A percentile compares a stretch with the other conserved stretches of the same genome.
Conservation (phyloP, 1,140 invertebrate genomes). For the Bombus waltoni region DNA sequence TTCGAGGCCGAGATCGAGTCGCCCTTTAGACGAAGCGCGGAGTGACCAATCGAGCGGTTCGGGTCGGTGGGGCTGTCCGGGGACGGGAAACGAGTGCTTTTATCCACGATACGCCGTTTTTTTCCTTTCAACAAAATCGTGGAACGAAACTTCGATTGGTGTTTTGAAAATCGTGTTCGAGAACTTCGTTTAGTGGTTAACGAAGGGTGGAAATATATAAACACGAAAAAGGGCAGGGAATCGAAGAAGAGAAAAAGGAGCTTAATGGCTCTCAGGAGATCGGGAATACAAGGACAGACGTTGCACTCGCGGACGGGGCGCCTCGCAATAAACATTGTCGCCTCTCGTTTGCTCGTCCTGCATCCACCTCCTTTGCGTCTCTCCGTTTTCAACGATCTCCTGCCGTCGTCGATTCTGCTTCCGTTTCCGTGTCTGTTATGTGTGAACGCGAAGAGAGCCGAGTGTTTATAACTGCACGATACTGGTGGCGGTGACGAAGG, state of each 20-base stretch:
- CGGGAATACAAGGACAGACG: slow-evolving; percentile 44
- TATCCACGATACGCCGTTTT: slow-evolving; percentile 27
- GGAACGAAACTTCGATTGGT: background rate
- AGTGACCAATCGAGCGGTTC: slow-evolving; percentile 70
- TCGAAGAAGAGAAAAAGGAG: slow-evolving; percentile 71
- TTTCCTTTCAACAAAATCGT: background rate
- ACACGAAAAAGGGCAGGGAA: slow-evolving; percentile 12
- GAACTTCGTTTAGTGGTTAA: slow-evolving; percentile 2
- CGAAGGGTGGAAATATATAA: background rate
- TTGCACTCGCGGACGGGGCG: slow-evolving; percentile 53
- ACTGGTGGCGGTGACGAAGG: slow-evolving; percentile 56
- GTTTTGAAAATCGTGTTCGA: background rate
- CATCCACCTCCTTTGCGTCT: slow-evolving; percentile 23
- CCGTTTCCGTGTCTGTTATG: slow-evolving; percentile 67
- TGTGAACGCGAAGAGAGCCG: slow-evolving; percentile 46
- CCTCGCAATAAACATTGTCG: slow-evolving; percentile 32
- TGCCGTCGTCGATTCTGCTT: slow-evolving; percentile 33
- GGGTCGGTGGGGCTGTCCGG: slow-evolving; percentile 44
- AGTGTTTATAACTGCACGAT: slow-evolving; percentile 70
- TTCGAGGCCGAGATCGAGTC: slow-evolving; percentile 52
- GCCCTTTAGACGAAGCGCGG: slow-evolving; percentile 59
- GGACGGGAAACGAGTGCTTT: slow-evolving; percentile 48
- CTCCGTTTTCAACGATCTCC: slow-evolving; percentile 1
- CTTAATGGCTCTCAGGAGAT: slow-evolving; percentile 80
- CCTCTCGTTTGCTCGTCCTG: slow-evolving; percentile 13